Percentiles rank a stretch among this genome's conserved stretches.
phyloP scores from a whole-genome alignment of 2,797 vertebrate species.

The Poliocrania exsul region DNA sequence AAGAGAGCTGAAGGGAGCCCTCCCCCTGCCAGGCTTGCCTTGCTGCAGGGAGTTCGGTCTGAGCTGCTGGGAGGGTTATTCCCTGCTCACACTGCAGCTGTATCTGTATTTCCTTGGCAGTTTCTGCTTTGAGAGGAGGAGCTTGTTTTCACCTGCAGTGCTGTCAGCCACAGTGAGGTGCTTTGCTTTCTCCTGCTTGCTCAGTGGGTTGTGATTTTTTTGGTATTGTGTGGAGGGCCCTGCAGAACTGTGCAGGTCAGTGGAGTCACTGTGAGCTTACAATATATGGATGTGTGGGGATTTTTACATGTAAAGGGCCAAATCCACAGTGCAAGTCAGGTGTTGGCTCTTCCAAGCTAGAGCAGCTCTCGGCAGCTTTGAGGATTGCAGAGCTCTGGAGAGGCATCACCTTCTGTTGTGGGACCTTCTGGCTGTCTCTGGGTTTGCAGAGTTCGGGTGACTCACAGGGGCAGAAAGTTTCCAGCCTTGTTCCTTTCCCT shows the following conservation, averaged over 20 bases:
- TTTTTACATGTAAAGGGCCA: fast-evolving
- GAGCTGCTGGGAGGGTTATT: neutral
- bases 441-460: neutral
- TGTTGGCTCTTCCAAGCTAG: neutral
- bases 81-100: fast-evolving
- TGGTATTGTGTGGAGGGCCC: neutral
- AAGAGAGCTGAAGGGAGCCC: neutral
- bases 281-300: fast-evolving
- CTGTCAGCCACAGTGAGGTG: neutral
- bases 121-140: neutral
- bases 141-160: neutral
- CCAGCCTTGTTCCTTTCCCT: neutral
- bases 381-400: neutral
- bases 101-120: fast-evolving
- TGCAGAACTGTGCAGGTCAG: neutral
- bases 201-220: neutral
- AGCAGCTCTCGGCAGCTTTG: neutral
- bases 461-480: fast-evolving
- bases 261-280: neutral
- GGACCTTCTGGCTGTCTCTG: neutral
- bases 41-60: neutral
- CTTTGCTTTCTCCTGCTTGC: neutral
- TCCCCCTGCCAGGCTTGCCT: neutral
- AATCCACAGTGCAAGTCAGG: neutral
- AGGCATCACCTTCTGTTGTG: fast-evolving